Evolutionary conservation across 2,888 invertebrate genomes (phyloP), one percentile per base, ranked within the genome.

Genomic region (Chrysolina oricalcia): DNA sequence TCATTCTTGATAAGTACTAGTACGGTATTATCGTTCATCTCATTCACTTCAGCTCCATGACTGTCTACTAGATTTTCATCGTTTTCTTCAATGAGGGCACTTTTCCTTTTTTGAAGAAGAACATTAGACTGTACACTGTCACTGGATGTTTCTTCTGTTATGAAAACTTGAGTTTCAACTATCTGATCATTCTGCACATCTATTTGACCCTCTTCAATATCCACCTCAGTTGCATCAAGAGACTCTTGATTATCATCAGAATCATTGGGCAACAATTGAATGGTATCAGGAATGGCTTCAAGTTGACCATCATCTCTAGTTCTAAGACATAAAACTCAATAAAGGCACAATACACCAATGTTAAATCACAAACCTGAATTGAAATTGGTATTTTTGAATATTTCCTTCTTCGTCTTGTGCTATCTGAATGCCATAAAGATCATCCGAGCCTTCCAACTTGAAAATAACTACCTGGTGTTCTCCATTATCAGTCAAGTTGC

Each of bases 311-410:
- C 85, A 4, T 84, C 86, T 73, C 85, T 88, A 83, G 86, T 84
- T 71, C 89, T 89, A 76, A 68, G 81, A 81, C 66, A 76, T 46
- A 71, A 73, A 70, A 40, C 56, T n/a, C 40, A 10, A 64, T 59
- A 40, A 48, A 13, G 68, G 27, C 35, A 35, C 0, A 35, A 35
- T 35, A n/a, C 35, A 8, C 0, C 8, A 35, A 35, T 53, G 5
- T 21, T 4, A 53, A 5, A 71, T 43, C 50, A 23, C 53, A 76
- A 81, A 88, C 88, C 87, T 84, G 71, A 89, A 86, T 82, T 87
- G 85, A 80, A 88, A 89, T 73, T 89, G 88, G 78, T 87, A 88
- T 81, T 87, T 88, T 68, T 87, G 87, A 13, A 88, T 72, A 80
- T 87, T 88, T 15, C 89, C 89, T 23, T 87, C 84, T 41, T 87